These are phyloP conservation scores for Odontomachus brunneus DNA, from an alignment of 1,140 invertebrate species.

Conservation along the genomic window DNA sequence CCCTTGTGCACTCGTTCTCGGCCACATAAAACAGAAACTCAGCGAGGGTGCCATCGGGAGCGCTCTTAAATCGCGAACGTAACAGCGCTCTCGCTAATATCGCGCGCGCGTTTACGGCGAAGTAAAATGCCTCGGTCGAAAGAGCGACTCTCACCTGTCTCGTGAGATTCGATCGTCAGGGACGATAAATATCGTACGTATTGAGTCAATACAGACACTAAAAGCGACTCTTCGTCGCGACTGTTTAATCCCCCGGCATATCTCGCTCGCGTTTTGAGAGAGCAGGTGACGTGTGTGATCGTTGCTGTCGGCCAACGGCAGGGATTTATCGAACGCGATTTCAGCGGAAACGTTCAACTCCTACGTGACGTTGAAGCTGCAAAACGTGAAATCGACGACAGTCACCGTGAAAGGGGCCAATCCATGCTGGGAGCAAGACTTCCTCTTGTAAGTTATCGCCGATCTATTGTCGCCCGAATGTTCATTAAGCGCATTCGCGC, in stretches of 20 bases:
- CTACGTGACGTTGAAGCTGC: constrained; percentile 98
- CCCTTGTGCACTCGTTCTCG: constrained; percentile 6
- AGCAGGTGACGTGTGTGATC: not conserved
- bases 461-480: not conserved
- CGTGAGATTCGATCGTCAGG: not conserved
- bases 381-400: constrained; percentile 99
- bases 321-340: constrained; percentile 74
- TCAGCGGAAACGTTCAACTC: constrained; percentile 93
- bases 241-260: not conserved
- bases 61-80: constrained; percentile 60
- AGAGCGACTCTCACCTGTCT: not conserved
- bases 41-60: constrained; percentile 35
- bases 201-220: not conserved
- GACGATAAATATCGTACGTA: not conserved
- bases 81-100: constrained; percentile 21
- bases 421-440: constrained; percentile 99
- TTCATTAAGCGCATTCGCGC: not conserved
- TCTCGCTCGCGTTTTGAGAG: constrained; percentile 18
- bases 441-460: constrained; percentile 96
- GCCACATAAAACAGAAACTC: constrained; percentile 26
- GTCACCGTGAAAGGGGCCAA: constrained; percentile 97
- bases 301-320: not conserved
- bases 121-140: not conserved
- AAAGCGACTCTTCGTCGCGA: not conserved
- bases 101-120: not conserved